These are phyloP conservation scores for Caerostris darwini DNA, from an alignment of 1,140 invertebrate species.

Conservation along the genomic window DNA sequence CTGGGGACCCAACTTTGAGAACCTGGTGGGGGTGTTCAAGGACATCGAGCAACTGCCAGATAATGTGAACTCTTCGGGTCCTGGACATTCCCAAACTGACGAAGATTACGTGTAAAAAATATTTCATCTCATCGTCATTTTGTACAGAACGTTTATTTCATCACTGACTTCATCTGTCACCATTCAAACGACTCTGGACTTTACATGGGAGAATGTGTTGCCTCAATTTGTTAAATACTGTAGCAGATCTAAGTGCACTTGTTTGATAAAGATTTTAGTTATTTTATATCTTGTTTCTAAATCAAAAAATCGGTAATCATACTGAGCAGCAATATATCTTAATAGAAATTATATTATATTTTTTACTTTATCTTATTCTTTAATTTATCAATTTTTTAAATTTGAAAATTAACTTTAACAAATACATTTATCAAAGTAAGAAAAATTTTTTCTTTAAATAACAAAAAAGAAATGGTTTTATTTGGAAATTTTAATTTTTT, in stretches of 20 bases:
- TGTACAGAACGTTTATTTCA: slow-evolving; percentile 54
- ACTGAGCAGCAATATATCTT: no score
- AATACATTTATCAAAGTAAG: no score
- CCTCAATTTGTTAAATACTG: not conserved
- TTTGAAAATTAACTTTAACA: no score
- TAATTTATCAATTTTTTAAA: no score
- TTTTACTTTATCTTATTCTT: no score
- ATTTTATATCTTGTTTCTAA: not conserved
- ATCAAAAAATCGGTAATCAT: not conserved
- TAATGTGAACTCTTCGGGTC: slow-evolving; percentile 82
- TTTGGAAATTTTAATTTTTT: no score
- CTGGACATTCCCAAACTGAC: slow-evolving; percentile 80
- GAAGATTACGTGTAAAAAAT: slow-evolving; percentile 80
- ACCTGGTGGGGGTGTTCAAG: slow-evolving; percentile 96
- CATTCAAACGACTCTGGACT: not conserved
- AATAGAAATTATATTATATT: no score
- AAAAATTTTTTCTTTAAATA: no score
- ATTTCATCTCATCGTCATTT: slow-evolving; percentile 67
- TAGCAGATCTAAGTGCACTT: not conserved
- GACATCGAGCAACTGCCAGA: slow-evolving; percentile 97
- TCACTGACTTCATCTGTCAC: not conserved
- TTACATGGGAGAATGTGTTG: not conserved
- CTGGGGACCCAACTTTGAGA: slow-evolving; percentile 98
- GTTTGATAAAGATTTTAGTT: not conserved
- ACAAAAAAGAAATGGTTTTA: no score